Base-by-base conservation (phyloP, 2,797 vertebrate genomes). In the Carapus acus region DNA sequence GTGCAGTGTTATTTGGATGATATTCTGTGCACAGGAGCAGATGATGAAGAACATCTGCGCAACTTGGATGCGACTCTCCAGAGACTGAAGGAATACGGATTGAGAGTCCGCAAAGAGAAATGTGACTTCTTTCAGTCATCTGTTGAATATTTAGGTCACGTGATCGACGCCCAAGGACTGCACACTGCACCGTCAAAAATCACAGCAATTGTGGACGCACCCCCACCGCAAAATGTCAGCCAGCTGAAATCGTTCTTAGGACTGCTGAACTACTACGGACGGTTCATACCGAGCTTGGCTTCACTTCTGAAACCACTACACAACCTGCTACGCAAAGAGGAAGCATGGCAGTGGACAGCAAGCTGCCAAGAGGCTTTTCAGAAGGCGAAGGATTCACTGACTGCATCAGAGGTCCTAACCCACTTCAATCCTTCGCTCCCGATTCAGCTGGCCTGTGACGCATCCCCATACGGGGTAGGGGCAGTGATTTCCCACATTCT, bases 1-100 rank as follows among this genome's bases (percentile, higher is more conserved):
- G 39, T 59, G 0, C 45, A 66, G 7, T 66, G 58, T 15, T 62
- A 47, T 2, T 6, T 55, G 3, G 58, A 66, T 18, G 49, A 62
- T 5, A 58, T 58, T 2, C 18, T 67, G 0, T 36, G 33, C 3
- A 58, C 49, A 0, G 41, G 49, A 43, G 1, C 6, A 0, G 3
- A 6, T 9, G 27, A 54, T 3, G 29, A 45, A 1, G 14, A 47
- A 2, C 62, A 62, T 13, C 22, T 62, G 1, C 1, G 4, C 1
- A 58, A 65, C 27, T 9, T 71, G 36, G 58, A 55, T 17, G 24
- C 41, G 0, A 46, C 39, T 5, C 29, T 57, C 0, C 29, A 53
- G 2, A 23, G 39, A 29, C 15, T 62, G 31, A 22, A 39, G 7
- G 44, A 62, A 2, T 49, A 54, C 1, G 20, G 49, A 1, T 7